Evolutionary conservation across 2,797 vertebrate species (phyloP).

Genomic region (Scomberomorus guttatus): DNA sequence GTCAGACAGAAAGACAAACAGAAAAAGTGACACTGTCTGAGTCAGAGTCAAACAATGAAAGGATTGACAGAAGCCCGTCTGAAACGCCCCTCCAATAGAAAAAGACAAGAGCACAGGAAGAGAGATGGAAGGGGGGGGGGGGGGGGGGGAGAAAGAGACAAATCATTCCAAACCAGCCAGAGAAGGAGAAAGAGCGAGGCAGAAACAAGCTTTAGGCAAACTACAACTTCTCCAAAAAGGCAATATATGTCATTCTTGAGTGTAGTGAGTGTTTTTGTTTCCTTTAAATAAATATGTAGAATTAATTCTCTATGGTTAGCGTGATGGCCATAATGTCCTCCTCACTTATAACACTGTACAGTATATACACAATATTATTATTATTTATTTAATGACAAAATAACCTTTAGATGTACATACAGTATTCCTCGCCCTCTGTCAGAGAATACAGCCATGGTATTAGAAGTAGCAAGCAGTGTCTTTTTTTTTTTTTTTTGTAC

Average conservation of each 20-base stretch:
- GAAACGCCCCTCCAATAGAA: not conserved
- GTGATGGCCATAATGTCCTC: slow-evolving; percentile 70
- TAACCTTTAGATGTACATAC: slow-evolving; percentile 85
- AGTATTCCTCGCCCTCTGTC: slow-evolving; percentile 78
- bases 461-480: slow-evolving; percentile 83
- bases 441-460: slow-evolving; percentile 84
- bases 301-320: slow-evolving; percentile 76
- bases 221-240: slow-evolving; percentile 84
- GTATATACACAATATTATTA: slow-evolving; percentile 85
- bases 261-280: slow-evolving; percentile 78
- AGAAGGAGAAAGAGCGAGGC: slow-evolving; percentile 44
- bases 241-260: slow-evolving; percentile 90
- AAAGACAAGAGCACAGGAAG: slow-evolving; percentile 1
- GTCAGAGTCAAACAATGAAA: slow-evolving; percentile 10
- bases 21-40: slow-evolving; percentile 25
- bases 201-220: slow-evolving; percentile 74
- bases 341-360: slow-evolving; percentile 85
- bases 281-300: slow-evolving; percentile 87
- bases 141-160: not conserved
- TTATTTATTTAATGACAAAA: slow-evolving; percentile 84
- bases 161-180: slow-evolving; percentile 10
- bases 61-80: slow-evolving; percentile 16
- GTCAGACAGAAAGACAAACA: slow-evolving; percentile 13
- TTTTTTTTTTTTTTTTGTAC: slow-evolving; percentile 74
- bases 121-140: not conserved